These are phyloP conservation scores for Glaucidium brasilianum DNA, from an alignment of 2,113 vertebrate genomes.

Conservation along the genomic window DNA sequence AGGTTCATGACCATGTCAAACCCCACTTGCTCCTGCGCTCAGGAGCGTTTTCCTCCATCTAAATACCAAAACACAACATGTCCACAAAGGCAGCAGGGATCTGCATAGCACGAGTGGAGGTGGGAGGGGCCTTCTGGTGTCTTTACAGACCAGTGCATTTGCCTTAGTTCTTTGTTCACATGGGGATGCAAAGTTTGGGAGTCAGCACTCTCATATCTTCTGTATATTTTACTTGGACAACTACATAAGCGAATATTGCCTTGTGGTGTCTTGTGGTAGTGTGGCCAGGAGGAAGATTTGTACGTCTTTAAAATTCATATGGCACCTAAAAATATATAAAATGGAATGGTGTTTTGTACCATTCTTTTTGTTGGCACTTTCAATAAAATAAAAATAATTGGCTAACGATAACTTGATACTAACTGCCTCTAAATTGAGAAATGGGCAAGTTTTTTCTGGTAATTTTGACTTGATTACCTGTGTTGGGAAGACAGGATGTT, in stretches of 20 bases:
- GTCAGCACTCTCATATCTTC: background rate
- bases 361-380: background rate
- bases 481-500: background rate
- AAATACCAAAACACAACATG: background rate
- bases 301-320: background rate
- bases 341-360: background rate
- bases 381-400: background rate
- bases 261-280: background rate
- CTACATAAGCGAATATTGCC: background rate
- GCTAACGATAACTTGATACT: background rate
- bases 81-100: background rate
- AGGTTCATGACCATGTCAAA: background rate
- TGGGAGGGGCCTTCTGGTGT: background rate
- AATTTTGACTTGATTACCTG: background rate
- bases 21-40: fast-evolving
- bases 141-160: background rate
- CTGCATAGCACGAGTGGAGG: background rate
- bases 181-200: background rate
- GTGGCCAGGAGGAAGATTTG: background rate
- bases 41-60: background rate
- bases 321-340: background rate
- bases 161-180: background rate
- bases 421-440: background rate
- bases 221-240: background rate
- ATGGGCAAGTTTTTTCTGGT: background rate